Base-by-base conservation (phyloP, 2,113 vertebrate genomes). In the Embiotoca jacksoni region DNA sequence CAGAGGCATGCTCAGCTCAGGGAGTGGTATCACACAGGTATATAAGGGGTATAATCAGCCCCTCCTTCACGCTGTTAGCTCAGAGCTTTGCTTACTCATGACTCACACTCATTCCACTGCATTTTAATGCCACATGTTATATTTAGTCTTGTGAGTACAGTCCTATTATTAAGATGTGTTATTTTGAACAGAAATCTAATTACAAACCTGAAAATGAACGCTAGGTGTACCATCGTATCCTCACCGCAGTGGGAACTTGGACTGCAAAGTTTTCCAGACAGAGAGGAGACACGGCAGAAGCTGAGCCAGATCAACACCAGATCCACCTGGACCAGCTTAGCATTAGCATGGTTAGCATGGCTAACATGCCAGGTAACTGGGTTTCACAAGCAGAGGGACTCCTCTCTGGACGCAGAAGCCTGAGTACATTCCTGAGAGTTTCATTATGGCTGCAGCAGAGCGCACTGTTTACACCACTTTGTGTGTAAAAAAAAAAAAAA, bases 1-100 rank as follows among this genome's bases (percentile, higher is more conserved):
- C 72, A 60, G 59, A 67, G 81, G 33, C 82, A 62, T 75, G 72
- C 72, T 78, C 73, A 72, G 52, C 67, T 47, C 23, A 86, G 85
- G 90, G 89, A 92, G 88, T 89, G 90, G 83, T 72, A 80, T 63
- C 73, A 74, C 82, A 71, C 71, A 86, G 72, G 84, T 84, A 77
- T 69, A 73, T 68, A 72, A 65, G 78, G 69, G 77, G 65, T 85
- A 56, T 55, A 72, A 84, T 76, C 62, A 47, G 80, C 82, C 70
- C 73, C 83, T 81, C 78, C 87, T 88, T 84, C 46, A 33, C 47
- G 5, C 36, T 33, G 62, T 53, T 54, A 80, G 74, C 32, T 5
- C 55, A 81, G 70, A 47, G 41, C 59, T 78, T 15, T 14, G 16
- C 72, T 61, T 74, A 59, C 31, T 67, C 59, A 41, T 80, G 66